Conservation (phyloP, 2,113 vertebrate genomes). For the Ibidorhyncha struthersii region DNA sequence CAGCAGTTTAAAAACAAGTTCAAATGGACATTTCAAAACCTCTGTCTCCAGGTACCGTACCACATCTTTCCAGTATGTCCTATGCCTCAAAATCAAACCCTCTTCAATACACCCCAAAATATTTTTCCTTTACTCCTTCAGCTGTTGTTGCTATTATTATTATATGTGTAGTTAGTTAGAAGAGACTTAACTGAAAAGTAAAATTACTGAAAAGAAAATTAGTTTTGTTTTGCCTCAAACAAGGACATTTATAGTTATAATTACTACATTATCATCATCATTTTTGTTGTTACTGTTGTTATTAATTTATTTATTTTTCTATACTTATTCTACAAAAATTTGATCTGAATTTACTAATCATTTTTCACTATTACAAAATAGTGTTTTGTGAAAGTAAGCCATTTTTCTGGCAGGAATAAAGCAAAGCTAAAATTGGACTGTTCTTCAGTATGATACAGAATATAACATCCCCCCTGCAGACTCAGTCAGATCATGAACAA, state of each 20-base stretch:
- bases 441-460: neutral
- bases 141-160: neutral
- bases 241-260: neutral
- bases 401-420: neutral
- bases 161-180: neutral
- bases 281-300: neutral
- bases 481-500: neutral
- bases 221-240: neutral
- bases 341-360: neutral
- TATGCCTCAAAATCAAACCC: neutral
- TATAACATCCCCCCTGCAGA: neutral
- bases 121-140: neutral
- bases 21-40: neutral
- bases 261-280: neutral
- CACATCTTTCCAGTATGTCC: neutral
- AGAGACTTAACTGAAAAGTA: neutral
- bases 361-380: neutral
- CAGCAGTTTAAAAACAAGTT: neutral
- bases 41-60: neutral
- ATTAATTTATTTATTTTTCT: neutral
- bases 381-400: neutral
- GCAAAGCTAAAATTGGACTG: neutral
- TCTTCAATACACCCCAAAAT: neutral
- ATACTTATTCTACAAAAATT: neutral
- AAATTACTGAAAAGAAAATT: neutral